Evolutionary conservation across 2,888 invertebrate species (phyloP), one percentile per base, ranked within the genome.

Genomic region (Mylabris sibirica): DNA sequence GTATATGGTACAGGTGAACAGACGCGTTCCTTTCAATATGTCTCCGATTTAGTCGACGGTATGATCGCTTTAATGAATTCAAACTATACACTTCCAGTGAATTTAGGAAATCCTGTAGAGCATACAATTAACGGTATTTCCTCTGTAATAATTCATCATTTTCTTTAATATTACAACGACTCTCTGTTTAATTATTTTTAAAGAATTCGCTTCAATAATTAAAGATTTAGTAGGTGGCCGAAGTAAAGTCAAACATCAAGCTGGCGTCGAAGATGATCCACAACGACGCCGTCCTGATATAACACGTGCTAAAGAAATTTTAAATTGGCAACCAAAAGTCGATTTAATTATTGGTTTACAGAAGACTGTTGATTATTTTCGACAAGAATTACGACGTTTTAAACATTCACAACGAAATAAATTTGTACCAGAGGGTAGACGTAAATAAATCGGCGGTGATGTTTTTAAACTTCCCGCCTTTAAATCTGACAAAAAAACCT

Each of bases 41-140:
- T 99, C 12, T 94, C 95, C 9, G 99, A 99, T 87, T 88, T 99
- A 75, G 97, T 99, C 0, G 96, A 98, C 79, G 99, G 99, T 0
- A 87, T 99, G 62, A 89, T 98, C 44, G 89, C 91, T 0, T 86
- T 99, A 60, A 99, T 99, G 99, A 92, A 92, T 67, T 94, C 96
- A 17, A 97, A 97, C 86, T 98, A 95, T 84, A 92, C 95, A 0
- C 89, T 90, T 76, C 99, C 99, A 6, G 92, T 99, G 2, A 99
- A 99, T 86, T 87, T 99, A 71, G 99, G 99, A 53, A 99, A 99
- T 87, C 99, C 99, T 0, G 96, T 97, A 57, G 99, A 99, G 85
- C 96, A 98, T 84, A 95, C 97, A 1, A 99, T 99, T 78, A 91
- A 92, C 87, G 93, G 93, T 92, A 84, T 79, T 67, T 9, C 17